phyloP scores from a whole-genome alignment of 1,140 invertebrate species.

The Bombus confusus region DNA sequence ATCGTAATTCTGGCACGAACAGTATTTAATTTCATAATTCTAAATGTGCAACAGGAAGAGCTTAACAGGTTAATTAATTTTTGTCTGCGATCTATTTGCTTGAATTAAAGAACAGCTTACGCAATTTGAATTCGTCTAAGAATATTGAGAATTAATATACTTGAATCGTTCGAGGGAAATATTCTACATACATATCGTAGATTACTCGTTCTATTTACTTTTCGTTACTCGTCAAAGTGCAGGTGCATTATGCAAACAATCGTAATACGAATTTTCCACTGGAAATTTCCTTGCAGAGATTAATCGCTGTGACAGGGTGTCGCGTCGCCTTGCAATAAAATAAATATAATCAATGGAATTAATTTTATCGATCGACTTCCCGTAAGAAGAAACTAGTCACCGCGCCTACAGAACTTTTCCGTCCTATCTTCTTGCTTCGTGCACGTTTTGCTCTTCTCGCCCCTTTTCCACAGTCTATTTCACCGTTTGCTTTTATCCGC shows the following conservation, averaged over 20 bases:
- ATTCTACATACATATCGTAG: not conserved
- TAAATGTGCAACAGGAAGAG: too few species aligned
- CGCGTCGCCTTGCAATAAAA: not conserved
- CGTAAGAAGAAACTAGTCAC: not conserved
- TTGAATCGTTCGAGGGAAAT: not conserved
- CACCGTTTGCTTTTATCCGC: conserved; percentile 13
- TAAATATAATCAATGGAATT: conserved; percentile 2
- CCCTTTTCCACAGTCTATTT: not conserved
- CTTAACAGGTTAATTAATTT: too few species aligned
- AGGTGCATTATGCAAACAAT: not conserved
- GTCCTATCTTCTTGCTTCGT: not conserved
- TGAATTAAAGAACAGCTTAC: too few species aligned
- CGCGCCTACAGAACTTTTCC: not conserved
- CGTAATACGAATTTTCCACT: not conserved
- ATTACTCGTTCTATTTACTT: not conserved
- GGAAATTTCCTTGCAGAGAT: not conserved
- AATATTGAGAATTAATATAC: not conserved
- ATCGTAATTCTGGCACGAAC: too few species aligned
- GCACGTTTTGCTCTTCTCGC: not conserved
- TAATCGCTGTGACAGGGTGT: not conserved
- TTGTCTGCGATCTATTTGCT: too few species aligned
- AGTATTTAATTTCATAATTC: too few species aligned
- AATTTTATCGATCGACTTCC: not conserved
- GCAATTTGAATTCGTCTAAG: not conserved
- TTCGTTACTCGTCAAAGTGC: not conserved